Evolutionary conservation across 2,888 invertebrate genomes (phyloP), one percentile per base, ranked within the genome.

Genomic region (Ochlodes sylvanus): DNA sequence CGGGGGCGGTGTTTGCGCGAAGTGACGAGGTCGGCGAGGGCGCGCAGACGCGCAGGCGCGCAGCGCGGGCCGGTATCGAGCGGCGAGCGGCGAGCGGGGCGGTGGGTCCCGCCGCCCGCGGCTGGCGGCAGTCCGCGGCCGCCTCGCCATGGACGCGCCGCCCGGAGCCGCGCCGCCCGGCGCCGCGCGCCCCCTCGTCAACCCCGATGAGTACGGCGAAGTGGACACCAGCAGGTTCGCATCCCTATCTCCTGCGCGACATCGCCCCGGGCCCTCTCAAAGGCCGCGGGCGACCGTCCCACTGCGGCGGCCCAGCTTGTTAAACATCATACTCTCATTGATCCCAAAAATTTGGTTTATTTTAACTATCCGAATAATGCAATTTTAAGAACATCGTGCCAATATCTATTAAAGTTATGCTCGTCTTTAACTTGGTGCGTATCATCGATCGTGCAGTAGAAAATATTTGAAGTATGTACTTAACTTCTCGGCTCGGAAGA

Each of bases 171-270:
- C 75, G 76, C 76, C 74, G 76, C 80, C 77, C 77, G 73, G 73
- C 71, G 76, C 77, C 79, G 85, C 76, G 82, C 89, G 98, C 73
- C 98, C 98, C 62, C 94, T 96, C 87, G 98, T 98, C 69, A 95
- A 97, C 90, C 97, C 98, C 12, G 96, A 97, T 75, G 98, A 97
- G 75, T 93, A 94, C 77, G 98, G 98, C 72, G 97, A 97, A 88
- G 98, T 98, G 73, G 98, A 98, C 92, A 96, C 97, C 66, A 94
- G 93, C 82, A 92, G 96, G 96, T 96, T 94, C 93, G 94, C 62
- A 21, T 21, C 17, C 62, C 50, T 17, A 19, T 58, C 42, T 21
- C 52, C 21, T 21, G 38, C 38, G 7, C 38, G 38, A 10, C 9
- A 10, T 10, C 38, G 9, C 9, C 38, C 38, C 9, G 6, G 38